These are phyloP conservation scores for Andrena cerasifolii DNA, from an alignment of 1,140 invertebrate genomes.

Conservation along the genomic window DNA sequence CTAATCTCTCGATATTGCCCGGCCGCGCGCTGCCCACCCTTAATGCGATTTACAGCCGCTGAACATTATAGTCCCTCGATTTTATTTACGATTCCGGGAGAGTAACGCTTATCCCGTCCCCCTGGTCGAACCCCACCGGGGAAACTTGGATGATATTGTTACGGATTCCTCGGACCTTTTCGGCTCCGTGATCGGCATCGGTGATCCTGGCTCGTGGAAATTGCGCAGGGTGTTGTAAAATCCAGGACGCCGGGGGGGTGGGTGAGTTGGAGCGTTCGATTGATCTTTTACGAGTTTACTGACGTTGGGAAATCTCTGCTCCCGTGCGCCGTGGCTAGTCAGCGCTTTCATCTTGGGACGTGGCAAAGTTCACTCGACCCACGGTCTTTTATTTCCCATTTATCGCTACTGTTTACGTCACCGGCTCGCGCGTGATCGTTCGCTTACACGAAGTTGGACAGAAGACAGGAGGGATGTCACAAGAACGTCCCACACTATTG, in stretches of 20 bases:
- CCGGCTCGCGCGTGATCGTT: neutral
- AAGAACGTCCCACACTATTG: no score
- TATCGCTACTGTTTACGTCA: neutral
- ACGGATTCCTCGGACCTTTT: neutral
- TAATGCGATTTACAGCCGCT: slow-evolving; percentile 28
- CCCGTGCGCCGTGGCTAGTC: no score
- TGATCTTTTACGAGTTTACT: no score
- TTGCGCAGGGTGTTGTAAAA: no score
- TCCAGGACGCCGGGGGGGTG: no score
- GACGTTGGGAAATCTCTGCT: no score
- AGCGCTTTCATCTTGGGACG: slow-evolving; percentile 1
- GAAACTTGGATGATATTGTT: neutral
- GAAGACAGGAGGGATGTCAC: no score
- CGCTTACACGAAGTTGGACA: no score
- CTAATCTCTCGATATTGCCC: neutral
- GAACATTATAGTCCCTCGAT: neutral
- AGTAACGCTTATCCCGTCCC: neutral
- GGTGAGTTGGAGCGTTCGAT: no score
- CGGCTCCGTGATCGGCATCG: neutral
- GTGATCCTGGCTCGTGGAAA: no score
- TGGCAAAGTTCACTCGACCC: slow-evolving; percentile 9
- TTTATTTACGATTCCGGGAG: neutral
- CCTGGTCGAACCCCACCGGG: no score
- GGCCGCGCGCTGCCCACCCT: neutral
- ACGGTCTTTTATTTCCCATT: no score